Base-by-base conservation (phyloP, 30 jellyfish, hydroid and myxozoan species). In the Haliclystus octoradiatus region DNA sequence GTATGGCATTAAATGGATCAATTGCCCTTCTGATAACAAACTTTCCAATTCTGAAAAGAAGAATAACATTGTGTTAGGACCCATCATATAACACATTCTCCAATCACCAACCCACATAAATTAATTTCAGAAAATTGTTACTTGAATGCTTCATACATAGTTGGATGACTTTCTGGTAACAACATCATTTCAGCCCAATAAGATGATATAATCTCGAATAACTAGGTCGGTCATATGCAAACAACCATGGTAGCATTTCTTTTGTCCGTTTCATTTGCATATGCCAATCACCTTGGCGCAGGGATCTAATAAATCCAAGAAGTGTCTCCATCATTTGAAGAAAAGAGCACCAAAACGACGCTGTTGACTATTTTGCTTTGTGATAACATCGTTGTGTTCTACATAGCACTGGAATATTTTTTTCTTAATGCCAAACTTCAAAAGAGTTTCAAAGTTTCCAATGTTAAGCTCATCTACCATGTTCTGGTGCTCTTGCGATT, bases 171-270 rank as follows among this genome's bases (percentile, higher is more conserved):
- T 60, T 61, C 76, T 33, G 76, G 26, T 40, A 73, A 76, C 25
- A 60, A 1, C 35, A 19, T 13, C 84, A 73, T 73, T 33, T 73
- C 76, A 35, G 76, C 51, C 84, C 69, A 73, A 49, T 73, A 73
- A 69, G 29, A 73, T 31, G 73, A 57, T 26, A 73, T 68, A 30
- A 73, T 34, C 84, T 34, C 52, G 77, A 50, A 62, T 73, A 73
- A 69, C 62, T 73, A 22, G 84, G 84, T 31, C 84, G 84, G 62
- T 73, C 84, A 63, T 73, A 73, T 63, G 84, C 84, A 49, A 73
- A 73, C 50, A 57, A 25, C 79, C 70, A 34, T 49, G 79, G 79
- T 35, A 69, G 28, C 84, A 73, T 60, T 46, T 29, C 62, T 62
- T 62, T 62, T 63, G 82, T 71, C 1, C 81, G 47, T 31, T 66